Conservation (phyloP, 2,113 vertebrate species). For the Eptesicus fuscus region DNA sequence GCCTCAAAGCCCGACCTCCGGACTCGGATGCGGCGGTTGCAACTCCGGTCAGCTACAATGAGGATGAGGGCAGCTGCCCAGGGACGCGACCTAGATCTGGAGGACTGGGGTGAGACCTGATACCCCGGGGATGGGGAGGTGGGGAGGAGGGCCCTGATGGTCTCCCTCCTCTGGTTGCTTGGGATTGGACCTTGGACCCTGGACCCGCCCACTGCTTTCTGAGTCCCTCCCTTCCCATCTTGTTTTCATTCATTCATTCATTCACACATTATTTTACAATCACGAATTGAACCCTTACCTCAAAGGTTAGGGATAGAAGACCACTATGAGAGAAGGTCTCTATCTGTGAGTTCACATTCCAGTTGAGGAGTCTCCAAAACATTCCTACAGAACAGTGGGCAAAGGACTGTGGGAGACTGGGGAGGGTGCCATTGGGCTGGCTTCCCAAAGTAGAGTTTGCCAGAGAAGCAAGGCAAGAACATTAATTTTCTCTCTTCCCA, state of each 20-base stretch:
- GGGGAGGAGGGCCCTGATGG: no score
- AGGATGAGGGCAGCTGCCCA: constrained; percentile 86
- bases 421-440: neutral
- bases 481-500: neutral
- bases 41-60: constrained; percentile 88
- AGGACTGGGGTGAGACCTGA: constrained; percentile 82
- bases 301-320: neutral
- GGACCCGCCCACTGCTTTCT: neutral
- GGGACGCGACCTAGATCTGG: constrained; percentile 88
- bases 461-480: neutral
- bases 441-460: neutral
- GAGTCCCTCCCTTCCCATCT: neutral
- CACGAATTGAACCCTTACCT: neutral
- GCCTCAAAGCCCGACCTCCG: constrained; percentile 81
- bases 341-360: neutral
- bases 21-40: constrained; percentile 86
- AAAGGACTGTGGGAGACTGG: neutral
- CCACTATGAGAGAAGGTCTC: neutral
- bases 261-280: neutral
- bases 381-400: neutral
- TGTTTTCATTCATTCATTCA: neutral
- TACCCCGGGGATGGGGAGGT: neutral
- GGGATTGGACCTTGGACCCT: neutral
- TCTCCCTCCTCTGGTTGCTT: neutral
- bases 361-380: neutral